phyloP scores from a whole-genome alignment of 2,888 invertebrate species.

The Labia minor region DNA sequence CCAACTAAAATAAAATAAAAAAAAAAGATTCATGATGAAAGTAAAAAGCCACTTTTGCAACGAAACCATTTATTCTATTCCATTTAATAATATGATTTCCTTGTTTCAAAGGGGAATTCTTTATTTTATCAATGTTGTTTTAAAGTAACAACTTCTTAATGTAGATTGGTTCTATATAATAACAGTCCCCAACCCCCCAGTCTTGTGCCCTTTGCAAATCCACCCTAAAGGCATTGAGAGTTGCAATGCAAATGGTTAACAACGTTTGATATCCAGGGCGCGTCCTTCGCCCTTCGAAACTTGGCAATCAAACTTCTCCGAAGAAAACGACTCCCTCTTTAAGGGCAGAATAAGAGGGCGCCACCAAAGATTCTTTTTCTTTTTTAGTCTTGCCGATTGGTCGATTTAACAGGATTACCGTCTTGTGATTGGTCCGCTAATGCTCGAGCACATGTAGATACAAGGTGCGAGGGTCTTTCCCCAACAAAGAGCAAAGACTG shows the following conservation, averaged over 20 bases:
- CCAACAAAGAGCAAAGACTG: neutral
- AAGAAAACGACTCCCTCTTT: neutral
- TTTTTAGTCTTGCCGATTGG: neutral
- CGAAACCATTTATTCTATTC: too few species aligned
- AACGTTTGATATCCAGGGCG: conserved; percentile 1
- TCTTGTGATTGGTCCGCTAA: conserved; percentile 13
- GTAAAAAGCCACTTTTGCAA: too few species aligned
- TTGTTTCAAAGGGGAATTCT: too few species aligned
- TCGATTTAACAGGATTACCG: conserved; percentile 8
- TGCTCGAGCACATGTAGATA: neutral
- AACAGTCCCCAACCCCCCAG: too few species aligned
- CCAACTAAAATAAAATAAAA: neutral
- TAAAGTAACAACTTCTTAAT: too few species aligned
- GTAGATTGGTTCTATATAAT: too few species aligned
- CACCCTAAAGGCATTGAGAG: too few species aligned
- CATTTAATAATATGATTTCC: too few species aligned
- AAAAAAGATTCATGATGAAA: neutral
- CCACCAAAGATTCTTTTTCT: neutral
- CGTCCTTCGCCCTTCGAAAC: neutral
- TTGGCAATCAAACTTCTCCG: conserved; percentile 1
- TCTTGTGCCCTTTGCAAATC: too few species aligned
- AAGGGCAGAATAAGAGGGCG: neutral
- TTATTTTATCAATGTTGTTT: too few species aligned
- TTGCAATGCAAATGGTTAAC: conserved; percentile 5
- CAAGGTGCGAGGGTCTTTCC: conserved; percentile 8